Percentiles rank a stretch among this genome's conserved stretches.
Conservation (phyloP, 2,888 invertebrate species). For the Hypselothyrea guttata region DNA sequence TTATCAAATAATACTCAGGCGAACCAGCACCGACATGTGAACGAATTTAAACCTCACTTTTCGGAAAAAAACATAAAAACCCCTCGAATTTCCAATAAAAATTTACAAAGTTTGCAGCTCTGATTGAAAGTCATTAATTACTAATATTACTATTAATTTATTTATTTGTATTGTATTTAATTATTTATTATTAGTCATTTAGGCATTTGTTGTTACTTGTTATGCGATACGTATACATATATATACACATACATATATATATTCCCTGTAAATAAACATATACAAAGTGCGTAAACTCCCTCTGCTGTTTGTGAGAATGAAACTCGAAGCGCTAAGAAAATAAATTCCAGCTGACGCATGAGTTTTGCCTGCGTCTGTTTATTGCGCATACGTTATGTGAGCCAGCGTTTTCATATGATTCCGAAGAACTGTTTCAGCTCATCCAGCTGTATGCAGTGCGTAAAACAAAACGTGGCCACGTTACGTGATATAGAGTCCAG, state of each 20-base stretch:
- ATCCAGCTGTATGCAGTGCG: conserved; percentile 46
- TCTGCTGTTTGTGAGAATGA: conserved; percentile 15
- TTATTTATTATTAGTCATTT: conserved; percentile 51
- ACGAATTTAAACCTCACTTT: too few species aligned
- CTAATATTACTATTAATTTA: conserved; percentile 28
- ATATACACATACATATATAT: too few species aligned
- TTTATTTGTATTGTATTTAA: conserved; percentile 28
- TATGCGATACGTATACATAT: conserved; percentile 25
- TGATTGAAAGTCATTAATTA: conserved; percentile 80
- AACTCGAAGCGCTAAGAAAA: conserved; percentile 14
- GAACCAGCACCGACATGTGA: too few species aligned
- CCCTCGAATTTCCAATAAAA: too few species aligned
- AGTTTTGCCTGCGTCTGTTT: conserved; percentile 11
- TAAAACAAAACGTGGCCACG: conserved; percentile 44
- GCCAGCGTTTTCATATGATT: conserved; percentile 18
- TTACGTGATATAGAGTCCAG: conserved; percentile 43
- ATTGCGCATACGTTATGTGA: conserved; percentile 43
- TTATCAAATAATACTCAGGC: too few species aligned
- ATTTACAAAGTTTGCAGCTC: too few species aligned
- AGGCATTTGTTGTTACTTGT: conserved; percentile 65
- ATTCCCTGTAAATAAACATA: conserved; percentile 74
- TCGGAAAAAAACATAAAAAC: too few species aligned
- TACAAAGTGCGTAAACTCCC: conserved; percentile 43
- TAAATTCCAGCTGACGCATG: conserved; percentile 43
- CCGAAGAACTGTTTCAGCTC: conserved; percentile 55